Conservation (phyloP, 2,113 vertebrate genomes). For the Lanius collurio region DNA sequence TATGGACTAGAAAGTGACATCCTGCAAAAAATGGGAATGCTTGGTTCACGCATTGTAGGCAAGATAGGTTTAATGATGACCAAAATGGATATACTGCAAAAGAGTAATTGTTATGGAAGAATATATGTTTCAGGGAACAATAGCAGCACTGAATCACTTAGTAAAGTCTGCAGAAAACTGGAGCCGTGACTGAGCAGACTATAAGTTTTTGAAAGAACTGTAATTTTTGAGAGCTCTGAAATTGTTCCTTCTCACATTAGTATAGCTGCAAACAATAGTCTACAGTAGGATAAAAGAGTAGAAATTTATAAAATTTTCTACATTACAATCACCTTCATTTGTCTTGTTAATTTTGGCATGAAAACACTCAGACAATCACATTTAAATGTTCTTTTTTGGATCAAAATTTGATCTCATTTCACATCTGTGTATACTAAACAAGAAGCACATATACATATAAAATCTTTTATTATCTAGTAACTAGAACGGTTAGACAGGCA, state of each 20-base stretch:
- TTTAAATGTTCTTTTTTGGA: not conserved
- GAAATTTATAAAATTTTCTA: conserved; percentile 1
- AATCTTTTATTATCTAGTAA: not conserved
- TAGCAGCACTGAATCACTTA: not conserved
- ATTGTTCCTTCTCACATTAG: not conserved
- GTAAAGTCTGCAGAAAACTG: not conserved
- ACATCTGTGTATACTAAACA: not conserved
- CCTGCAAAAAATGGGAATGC: not conserved
- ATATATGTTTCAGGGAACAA: not conserved
- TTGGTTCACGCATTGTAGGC: not conserved
- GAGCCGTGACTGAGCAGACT: not conserved
- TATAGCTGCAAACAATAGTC: not conserved
- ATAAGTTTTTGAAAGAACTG: not conserved
- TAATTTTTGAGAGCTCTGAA: not conserved
- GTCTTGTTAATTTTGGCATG: not conserved
- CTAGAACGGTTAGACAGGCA: not conserved
- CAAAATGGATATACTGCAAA: conserved; percentile 3
- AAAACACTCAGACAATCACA: not conserved
- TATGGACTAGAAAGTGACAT: not conserved
- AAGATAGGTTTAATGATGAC: not conserved
- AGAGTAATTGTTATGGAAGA: conserved; percentile 9
- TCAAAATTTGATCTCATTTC: not conserved
- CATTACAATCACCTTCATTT: not conserved
- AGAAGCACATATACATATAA: not conserved
- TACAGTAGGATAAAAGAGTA: not conserved